Conservation (phyloP, 1,140 invertebrate genomes). For the Neodiprion virginianus region DNA sequence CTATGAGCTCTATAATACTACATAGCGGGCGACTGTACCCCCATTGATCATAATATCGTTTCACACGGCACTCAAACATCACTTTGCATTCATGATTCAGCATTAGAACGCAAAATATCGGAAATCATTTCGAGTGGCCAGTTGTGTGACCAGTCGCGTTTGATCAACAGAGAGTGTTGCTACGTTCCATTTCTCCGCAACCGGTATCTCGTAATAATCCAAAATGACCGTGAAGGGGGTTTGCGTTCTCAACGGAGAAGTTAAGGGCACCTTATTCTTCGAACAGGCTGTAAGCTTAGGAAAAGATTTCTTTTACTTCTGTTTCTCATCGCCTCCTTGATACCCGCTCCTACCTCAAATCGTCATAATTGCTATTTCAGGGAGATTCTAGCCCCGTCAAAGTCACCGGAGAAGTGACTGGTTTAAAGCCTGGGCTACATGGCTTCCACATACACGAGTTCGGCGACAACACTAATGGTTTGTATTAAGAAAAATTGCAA, state of each 20-base stretch:
- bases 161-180: not conserved
- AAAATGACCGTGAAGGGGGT: constrained; percentile 74
- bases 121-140: not conserved
- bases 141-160: not conserved
- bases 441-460: constrained; percentile 98
- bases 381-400: constrained; percentile 63
- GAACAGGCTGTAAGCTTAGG: constrained; percentile 72
- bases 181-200: not conserved
- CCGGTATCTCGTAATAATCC: not conserved
- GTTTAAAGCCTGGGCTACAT: constrained; percentile 75
- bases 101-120: not conserved
- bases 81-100: constrained; percentile 1
- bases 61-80: not conserved
- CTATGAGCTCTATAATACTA: not conserved
- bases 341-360: constrained; percentile 12
- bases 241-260: constrained; percentile 85
- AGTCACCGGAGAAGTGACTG: constrained; percentile 75
- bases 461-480: constrained; percentile 92
- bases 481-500: not conserved
- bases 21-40: too few relatives aligned
- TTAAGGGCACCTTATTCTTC: constrained; percentile 81
- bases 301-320: constrained; percentile 9
- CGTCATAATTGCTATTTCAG: constrained; percentile 46
- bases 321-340: constrained; percentile 11
- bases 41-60: not conserved